Evolutionary conservation across 1,140 invertebrate species (phyloP).

Genomic region (Magallana angulata): DNA sequence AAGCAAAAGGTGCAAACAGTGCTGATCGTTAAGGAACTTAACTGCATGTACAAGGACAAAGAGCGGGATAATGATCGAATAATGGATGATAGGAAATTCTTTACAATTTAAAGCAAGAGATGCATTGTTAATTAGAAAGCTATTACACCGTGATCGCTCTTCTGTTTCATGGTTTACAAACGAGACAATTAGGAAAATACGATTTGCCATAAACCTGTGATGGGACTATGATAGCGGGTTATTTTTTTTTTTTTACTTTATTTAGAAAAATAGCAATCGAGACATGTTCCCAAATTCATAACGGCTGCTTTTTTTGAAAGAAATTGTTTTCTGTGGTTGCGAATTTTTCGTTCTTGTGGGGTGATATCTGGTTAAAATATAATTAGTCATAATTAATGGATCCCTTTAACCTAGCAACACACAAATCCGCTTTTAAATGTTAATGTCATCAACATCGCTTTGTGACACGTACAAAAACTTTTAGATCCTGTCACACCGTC

Average conservation of each 20-base stretch:
- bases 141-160: background rate
- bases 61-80: constrained; percentile 3
- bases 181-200: constrained; percentile 27
- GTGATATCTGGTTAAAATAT: constrained; percentile 6
- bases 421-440: constrained; percentile 34
- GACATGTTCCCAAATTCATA: background rate
- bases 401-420: constrained; percentile 13
- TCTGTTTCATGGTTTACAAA: constrained; percentile 30
- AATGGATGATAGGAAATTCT: constrained; percentile 31
- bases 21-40: background rate
- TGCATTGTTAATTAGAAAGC: constrained; percentile 22
- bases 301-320: background rate
- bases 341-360: background rate
- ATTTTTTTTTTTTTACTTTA: background rate
- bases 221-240: background rate
- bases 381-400: constrained; percentile 35
- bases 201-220: background rate
- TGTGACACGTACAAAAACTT: constrained; percentile 17
- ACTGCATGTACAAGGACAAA: constrained; percentile 23
- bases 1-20: constrained; percentile 24
- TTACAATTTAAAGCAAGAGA: constrained; percentile 26
- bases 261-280: background rate
- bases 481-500: constrained; percentile 17
- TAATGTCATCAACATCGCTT: background rate
- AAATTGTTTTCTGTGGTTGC: constrained; percentile 29